These are phyloP conservation scores for Hemichromis elongatus DNA, from an alignment of 2,113 vertebrate species.

Conservation along the genomic window DNA sequence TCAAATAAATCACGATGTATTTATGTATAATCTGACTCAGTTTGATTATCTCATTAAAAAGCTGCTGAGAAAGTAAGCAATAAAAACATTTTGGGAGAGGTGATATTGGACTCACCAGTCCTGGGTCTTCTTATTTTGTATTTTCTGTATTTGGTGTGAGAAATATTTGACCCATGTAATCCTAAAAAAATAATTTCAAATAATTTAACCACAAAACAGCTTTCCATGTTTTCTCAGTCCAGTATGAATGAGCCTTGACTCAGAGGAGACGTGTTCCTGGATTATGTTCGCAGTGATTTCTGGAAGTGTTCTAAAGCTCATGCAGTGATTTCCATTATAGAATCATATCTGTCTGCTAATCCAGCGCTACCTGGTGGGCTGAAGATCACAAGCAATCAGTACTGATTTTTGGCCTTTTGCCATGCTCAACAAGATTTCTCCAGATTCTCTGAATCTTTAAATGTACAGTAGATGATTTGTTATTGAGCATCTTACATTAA, in stretches of 20 bases:
- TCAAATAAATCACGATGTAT: slow-evolving; percentile 64
- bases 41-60: not conserved
- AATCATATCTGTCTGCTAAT: rapidly evolving
- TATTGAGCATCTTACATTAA: not conserved
- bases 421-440: rapidly evolving
- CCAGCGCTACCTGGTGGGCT: not conserved
- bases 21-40: slow-evolving; percentile 44
- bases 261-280: not conserved
- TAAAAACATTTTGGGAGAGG: not conserved
- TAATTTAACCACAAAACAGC: not conserved
- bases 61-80: not conserved
- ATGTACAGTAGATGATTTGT: not conserved
- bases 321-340: not conserved
- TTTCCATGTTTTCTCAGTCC: not conserved
- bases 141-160: not conserved
- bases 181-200: not conserved
- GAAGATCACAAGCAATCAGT: not conserved
- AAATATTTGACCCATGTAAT: not conserved
- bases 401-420: not conserved
- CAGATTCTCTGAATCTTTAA: not conserved
- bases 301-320: rapidly evolving
- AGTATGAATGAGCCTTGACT: not conserved
- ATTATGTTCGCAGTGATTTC: not conserved
- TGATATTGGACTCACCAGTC: not conserved
- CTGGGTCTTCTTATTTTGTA: not conserved